A percentile compares a stretch with the other conserved stretches of the same genome.
phyloP scores from a whole-genome alignment of 2,797 vertebrate species.

The Scarus forsteni region DNA sequence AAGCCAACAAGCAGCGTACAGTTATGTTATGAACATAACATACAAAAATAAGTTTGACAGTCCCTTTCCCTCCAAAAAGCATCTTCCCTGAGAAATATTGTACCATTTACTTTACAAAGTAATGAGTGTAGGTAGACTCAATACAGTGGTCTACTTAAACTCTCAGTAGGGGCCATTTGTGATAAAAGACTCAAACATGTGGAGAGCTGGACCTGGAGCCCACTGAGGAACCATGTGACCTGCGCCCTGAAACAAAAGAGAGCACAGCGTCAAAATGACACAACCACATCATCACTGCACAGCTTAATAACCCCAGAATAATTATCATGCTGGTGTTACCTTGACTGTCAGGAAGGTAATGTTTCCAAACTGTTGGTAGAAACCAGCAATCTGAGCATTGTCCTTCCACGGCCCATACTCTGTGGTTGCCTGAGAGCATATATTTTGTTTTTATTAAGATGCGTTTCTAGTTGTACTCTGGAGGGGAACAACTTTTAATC shows the following conservation, averaged over 20 bases:
- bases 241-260: conserved; percentile 77
- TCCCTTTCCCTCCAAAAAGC: conserved; percentile 20
- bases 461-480: neutral
- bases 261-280: neutral
- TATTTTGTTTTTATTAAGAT: neutral
- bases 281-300: neutral
- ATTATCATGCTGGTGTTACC: conserved; percentile 60
- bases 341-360: conserved; percentile 86
- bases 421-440: conserved; percentile 67
- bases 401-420: conserved; percentile 76
- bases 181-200: conserved; percentile 85
- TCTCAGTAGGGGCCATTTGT: conserved; percentile 76
- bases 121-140: conserved; percentile 10
- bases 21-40: neutral
- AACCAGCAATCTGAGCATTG: conserved; percentile 83
- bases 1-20: conserved; percentile 2
- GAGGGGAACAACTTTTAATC: neutral
- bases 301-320: neutral
- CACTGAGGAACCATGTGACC: conserved; percentile 90
- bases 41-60: neutral
- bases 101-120: neutral
- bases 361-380: conserved; percentile 83
- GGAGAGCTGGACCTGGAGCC: conserved; percentile 83
- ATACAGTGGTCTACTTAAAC: conserved; percentile 1
- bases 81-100: conserved; percentile 60